Conservation (phyloP, 2,797 vertebrate genomes). For the Ispidina picta region DNA sequence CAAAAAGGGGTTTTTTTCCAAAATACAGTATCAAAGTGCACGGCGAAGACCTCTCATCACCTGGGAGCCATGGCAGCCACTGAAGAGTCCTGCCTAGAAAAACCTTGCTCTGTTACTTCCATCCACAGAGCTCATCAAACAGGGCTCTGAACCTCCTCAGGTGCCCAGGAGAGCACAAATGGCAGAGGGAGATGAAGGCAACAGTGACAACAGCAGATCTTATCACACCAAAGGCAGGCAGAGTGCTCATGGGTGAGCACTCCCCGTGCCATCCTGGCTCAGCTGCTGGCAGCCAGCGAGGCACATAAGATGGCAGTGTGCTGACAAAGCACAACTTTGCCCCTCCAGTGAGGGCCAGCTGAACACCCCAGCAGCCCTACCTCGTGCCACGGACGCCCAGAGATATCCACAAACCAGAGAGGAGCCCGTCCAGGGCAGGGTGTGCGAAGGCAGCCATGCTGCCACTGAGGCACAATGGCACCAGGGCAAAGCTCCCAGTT, state of each 20-base stretch:
- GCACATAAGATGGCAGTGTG: accelerated
- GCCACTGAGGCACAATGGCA: background rate
- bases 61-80: background rate
- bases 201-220: background rate
- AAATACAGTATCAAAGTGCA: background rate
- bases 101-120: background rate
- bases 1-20: background rate
- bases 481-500: background rate
- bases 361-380: accelerated
- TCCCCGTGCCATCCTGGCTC: background rate
- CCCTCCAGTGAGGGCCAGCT: background rate
- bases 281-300: accelerated
- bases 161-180: background rate
- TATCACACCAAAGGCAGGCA: background rate
- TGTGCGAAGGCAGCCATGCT: accelerated
- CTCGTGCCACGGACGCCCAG: background rate
- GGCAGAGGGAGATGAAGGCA: background rate
- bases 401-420: background rate
- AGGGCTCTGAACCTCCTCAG: background rate
- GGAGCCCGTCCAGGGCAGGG: accelerated
- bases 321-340: background rate
- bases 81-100: background rate
- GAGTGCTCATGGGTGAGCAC: background rate
- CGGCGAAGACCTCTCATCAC: background rate
- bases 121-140: background rate